Percentiles rank a stretch among this genome's conserved stretches.
phyloP scores from a whole-genome alignment of 2,113 vertebrate genomes.

The Forbesichthys papilliferus region DNA sequence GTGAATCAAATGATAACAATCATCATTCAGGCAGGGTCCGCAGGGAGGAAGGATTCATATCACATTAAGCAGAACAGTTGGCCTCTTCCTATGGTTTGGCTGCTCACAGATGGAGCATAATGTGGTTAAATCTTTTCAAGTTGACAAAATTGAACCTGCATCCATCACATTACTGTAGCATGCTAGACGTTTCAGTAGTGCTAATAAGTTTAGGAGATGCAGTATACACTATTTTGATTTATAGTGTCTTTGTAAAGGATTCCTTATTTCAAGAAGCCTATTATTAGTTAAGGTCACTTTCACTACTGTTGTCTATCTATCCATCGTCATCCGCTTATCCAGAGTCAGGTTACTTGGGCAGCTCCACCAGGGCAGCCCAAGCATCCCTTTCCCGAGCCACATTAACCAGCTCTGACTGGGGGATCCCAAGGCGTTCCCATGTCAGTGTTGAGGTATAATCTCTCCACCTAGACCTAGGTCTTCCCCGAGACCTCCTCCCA shows the following conservation, averaged over 20 bases:
- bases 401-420: no score
- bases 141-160: slow-evolving; percentile 51
- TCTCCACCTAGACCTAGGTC: no score
- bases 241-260: not conserved
- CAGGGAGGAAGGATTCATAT: slow-evolving; percentile 45
- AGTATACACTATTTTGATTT: not conserved
- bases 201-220: not conserved
- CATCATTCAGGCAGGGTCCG: slow-evolving; percentile 35
- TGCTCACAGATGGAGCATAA: slow-evolving; percentile 60
- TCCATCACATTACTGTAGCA: slow-evolving; percentile 19
- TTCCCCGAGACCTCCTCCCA: no score
- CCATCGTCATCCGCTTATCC: no score
- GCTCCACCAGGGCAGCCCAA: no score
- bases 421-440: no score
- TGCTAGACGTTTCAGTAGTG: not conserved
- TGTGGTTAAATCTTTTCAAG: slow-evolving; percentile 50
- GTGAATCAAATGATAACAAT: slow-evolving; percentile 36
- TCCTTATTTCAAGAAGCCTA: not conserved
- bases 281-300: no score
- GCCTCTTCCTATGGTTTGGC: slow-evolving; percentile 41
- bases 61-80: slow-evolving; percentile 58
- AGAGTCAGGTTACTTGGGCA: no score
- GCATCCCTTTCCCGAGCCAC: no score
- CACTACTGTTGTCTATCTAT: no score
- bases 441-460: no score